These are phyloP conservation scores for Pasiphila rectangulata DNA, from an alignment of 2,888 invertebrate species.

Conservation along the genomic window DNA sequence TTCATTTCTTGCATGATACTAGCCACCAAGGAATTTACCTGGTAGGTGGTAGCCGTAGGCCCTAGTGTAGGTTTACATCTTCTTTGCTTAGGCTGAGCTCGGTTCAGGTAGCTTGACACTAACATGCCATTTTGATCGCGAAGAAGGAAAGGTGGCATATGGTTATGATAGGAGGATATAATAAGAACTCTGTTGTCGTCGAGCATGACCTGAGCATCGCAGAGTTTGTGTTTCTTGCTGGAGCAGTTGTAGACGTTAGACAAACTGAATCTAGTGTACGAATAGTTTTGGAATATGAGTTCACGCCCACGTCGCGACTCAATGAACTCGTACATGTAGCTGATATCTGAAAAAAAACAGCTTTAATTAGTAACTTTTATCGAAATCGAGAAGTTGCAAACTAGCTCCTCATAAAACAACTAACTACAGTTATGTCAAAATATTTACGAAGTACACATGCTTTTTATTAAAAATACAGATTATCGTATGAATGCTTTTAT, in stretches of 20 bases:
- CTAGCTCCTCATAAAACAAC: neutral
- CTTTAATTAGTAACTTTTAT: neutral
- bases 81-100: neutral
- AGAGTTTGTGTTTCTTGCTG: slow-evolving; percentile 6
- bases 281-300: slow-evolving; percentile 16
- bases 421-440: no score
- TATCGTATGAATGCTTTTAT: no score
- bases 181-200: slow-evolving; percentile 7
- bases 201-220: slow-evolving; percentile 11
- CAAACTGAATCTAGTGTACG: slow-evolving; percentile 5
- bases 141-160: slow-evolving; percentile 7
- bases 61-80: slow-evolving; percentile 10
- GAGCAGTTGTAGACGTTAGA: slow-evolving; percentile 9
- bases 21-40: slow-evolving; percentile 15
- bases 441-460: no score
- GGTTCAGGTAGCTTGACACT: slow-evolving; percentile 1
- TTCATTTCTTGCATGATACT: slow-evolving; percentile 14
- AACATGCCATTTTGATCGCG: slow-evolving; percentile 10
- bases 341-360: slow-evolving; percentile 10
- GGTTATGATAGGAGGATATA: slow-evolving; percentile 12
- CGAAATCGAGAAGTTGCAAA: neutral
- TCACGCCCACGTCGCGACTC: slow-evolving; percentile 7
- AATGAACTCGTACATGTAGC: slow-evolving; percentile 5
- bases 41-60: slow-evolving; percentile 5
- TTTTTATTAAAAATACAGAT: no score